Conservation (phyloP, 2,888 invertebrate genomes). For the Cephus pulcher region DNA sequence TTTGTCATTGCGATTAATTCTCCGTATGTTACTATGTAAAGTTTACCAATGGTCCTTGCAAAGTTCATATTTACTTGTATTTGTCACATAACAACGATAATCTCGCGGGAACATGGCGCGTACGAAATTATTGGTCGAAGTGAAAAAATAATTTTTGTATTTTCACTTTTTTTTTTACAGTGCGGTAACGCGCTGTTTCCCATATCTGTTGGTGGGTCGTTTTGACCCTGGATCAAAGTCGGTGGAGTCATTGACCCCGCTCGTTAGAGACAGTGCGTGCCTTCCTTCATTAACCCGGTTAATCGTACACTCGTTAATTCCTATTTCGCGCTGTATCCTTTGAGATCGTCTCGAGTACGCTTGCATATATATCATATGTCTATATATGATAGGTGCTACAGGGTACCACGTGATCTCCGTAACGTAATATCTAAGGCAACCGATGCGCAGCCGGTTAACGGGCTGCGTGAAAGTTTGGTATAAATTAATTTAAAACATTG, state of each 20-base stretch:
- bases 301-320: slow-evolving; percentile 56
- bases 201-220: background rate
- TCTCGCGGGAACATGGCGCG: background rate
- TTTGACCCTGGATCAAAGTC: background rate
- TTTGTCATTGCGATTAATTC: background rate
- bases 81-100: background rate
- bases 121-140: background rate
- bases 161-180: background rate
- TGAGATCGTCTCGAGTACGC: background rate
- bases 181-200: background rate
- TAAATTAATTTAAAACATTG: background rate
- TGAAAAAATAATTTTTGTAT: background rate
- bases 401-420: background rate
- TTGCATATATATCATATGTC: background rate
- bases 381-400: background rate
- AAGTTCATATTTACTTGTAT: background rate
- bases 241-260: background rate
- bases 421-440: background rate
- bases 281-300: slow-evolving; percentile 55
- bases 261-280: slow-evolving; percentile 47
- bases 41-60: background rate
- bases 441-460: background rate
- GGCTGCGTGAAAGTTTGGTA: background rate
- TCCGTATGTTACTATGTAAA: background rate
- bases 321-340: slow-evolving; percentile 35